Evolutionary conservation across 2,113 vertebrate genomes (phyloP).

Genomic region (Crotophaga sulcirostris): DNA sequence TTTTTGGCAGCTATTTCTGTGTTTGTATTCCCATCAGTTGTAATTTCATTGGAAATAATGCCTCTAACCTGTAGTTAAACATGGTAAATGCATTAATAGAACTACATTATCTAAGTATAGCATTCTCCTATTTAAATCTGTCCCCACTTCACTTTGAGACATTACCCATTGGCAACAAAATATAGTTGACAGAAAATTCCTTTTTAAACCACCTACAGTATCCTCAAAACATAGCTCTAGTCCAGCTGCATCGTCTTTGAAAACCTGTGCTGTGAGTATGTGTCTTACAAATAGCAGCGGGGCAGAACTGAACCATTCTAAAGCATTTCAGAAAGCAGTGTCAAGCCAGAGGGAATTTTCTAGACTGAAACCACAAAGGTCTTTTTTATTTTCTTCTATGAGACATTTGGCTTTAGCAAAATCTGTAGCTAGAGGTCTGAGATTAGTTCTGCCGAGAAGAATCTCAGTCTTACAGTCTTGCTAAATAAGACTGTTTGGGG

Average conservation of each 20-base stretch:
- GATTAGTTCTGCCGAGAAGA: background rate
- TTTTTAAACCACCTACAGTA: background rate
- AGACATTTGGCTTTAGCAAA: background rate
- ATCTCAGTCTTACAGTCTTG: background rate
- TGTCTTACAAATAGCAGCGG: background rate
- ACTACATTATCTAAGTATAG: background rate
- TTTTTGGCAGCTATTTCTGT: background rate
- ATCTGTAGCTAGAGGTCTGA: background rate
- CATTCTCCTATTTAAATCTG: background rate
- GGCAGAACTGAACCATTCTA: background rate
- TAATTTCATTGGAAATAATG: constrained; percentile 4
- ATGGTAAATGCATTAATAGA: constrained; percentile 5
- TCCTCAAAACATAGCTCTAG: background rate
- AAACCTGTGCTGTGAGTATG: background rate
- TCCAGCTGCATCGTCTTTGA: background rate
- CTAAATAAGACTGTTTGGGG: background rate
- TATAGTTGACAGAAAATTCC: background rate
- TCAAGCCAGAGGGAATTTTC: background rate
- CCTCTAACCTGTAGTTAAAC: background rate
- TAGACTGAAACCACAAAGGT: background rate
- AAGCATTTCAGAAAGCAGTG: background rate
- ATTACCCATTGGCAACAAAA: background rate
- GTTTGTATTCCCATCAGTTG: background rate
- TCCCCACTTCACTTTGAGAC: background rate
- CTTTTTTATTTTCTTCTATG: rapidly evolving